Evolutionary conservation across 1,140 invertebrate genomes (phyloP).

Genomic region (Lepidotrigona ventralis): DNA sequence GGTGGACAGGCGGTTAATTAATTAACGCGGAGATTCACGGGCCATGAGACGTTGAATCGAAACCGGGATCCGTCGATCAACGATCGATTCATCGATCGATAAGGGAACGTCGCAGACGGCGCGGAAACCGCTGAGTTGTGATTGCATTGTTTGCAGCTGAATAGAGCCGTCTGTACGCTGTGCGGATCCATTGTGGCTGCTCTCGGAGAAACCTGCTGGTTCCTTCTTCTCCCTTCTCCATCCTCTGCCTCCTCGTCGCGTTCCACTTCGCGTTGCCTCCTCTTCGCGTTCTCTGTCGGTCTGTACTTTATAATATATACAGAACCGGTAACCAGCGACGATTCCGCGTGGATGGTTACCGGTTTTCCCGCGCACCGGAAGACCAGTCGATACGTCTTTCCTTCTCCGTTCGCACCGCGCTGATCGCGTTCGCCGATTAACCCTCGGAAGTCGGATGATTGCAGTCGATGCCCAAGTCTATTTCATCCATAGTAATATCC

Average conservation of each 20-base stretch:
- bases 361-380: constrained; percentile 51
- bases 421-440: too few relatives aligned
- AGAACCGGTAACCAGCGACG: constrained; percentile 65
- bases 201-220: constrained; percentile 43
- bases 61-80: constrained; percentile 63
- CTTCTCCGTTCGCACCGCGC: too few relatives aligned
- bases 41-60: constrained; percentile 47
- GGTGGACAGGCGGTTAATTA: constrained; percentile 61
- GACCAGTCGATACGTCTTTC: not conserved
- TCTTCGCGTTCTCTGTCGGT: constrained; percentile 49
- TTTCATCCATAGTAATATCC: too few relatives aligned
- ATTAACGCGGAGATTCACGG: constrained; percentile 58
- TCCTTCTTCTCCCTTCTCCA: constrained; percentile 9
- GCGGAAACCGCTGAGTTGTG: constrained; percentile 74
- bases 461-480: too few relatives aligned
- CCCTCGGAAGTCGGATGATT: too few relatives aligned
- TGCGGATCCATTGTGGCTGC: constrained; percentile 65
- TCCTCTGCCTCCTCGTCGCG: not conserved
- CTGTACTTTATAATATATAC: constrained; percentile 71
- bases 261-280: not conserved
- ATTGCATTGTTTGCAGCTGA: constrained; percentile 74
- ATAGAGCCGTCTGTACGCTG: constrained; percentile 71
- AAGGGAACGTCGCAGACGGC: constrained; percentile 58
- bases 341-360: constrained; percentile 61
- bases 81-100: constrained; percentile 65